Conservation (phyloP, 2,888 invertebrate species). For the Hypena proboscidalis region DNA sequence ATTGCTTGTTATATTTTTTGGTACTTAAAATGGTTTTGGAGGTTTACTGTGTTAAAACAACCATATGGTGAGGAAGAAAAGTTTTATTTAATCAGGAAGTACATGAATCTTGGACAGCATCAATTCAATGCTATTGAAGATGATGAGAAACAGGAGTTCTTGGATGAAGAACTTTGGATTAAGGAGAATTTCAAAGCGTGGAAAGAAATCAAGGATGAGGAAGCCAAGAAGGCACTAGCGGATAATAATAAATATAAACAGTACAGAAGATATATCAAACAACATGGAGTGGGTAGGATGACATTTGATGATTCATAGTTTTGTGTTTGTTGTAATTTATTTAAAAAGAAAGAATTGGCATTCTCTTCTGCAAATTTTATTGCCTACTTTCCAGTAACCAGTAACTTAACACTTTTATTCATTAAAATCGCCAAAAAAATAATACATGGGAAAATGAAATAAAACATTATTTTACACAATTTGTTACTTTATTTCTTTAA, state of each 20-base stretch:
- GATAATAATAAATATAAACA: constrained; percentile 95
- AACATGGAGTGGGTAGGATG: constrained; percentile 95
- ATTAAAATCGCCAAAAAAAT: constrained; percentile 37
- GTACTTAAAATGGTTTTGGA: constrained; percentile 93
- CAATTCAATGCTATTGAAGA: constrained; percentile 91
- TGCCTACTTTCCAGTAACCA: constrained; percentile 17
- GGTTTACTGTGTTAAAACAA: constrained; percentile 89
- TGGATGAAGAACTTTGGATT: constrained; percentile 92
- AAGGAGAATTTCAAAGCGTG: constrained; percentile 91
- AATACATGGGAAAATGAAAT: constrained; percentile 47
- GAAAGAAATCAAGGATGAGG: constrained; percentile 93
- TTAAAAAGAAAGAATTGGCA: constrained; percentile 34
- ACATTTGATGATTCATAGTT: constrained; percentile 92
- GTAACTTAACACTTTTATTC: constrained; percentile 21
- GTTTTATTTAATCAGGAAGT: constrained; percentile 92
- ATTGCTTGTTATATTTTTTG: constrained; percentile 89
- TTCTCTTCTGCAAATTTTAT: constrained; percentile 21
- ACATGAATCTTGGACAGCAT: constrained; percentile 89
- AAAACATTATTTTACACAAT: constrained; percentile 72
- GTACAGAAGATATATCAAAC: constrained; percentile 95
- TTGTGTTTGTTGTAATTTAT: constrained; percentile 20
- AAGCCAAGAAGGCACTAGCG: constrained; percentile 93
- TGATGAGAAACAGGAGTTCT: constrained; percentile 88
- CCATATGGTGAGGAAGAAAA: constrained; percentile 94
- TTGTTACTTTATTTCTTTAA: constrained; percentile 76